Conservation (phyloP, 2,797 vertebrate genomes). For the Allobates femoralis region DNA sequence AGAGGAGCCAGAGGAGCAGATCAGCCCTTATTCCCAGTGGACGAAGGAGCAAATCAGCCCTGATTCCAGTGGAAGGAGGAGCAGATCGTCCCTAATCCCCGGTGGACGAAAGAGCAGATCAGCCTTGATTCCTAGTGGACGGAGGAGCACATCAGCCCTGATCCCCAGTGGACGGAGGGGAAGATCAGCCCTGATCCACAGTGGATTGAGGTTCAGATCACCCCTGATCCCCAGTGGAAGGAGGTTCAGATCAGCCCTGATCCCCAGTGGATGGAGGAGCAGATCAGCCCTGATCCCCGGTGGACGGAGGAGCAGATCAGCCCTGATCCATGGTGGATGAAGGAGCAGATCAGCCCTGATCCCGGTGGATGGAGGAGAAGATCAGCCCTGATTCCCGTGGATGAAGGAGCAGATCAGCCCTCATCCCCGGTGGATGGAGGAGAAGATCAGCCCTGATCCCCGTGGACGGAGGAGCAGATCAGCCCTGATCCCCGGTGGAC, state of each 20-base stretch:
- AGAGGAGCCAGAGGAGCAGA: slow-evolving; percentile 53
- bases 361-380: slow-evolving; percentile 42
- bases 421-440: too few species aligned
- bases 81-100: slow-evolving; percentile 55
- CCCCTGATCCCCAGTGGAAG: slow-evolving; percentile 39
- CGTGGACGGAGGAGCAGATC: slow-evolving; percentile 59
- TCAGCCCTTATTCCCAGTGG: slow-evolving; percentile 52
- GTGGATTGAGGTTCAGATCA: slow-evolving; percentile 58
- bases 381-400: too few species aligned
- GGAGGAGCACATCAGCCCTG: slow-evolving; percentile 57
- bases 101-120: slow-evolving; percentile 39
- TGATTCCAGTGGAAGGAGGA: too few species aligned
- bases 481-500: slow-evolving; percentile 42
- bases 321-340: too few species aligned
- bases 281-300: slow-evolving; percentile 54
- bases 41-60: slow-evolving; percentile 48
- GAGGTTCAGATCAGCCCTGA: too few species aligned
- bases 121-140: too few species aligned
- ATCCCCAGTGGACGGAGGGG: slow-evolving; percentile 45
- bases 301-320: slow-evolving; percentile 45
- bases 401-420: too few species aligned
- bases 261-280: too few species aligned
- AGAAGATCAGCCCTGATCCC: too few species aligned
- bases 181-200: too few species aligned
- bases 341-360: slow-evolving; percentile 59